phyloP scores from a whole-genome alignment of 2,113 vertebrate species.

The Piaya cayana region DNA sequence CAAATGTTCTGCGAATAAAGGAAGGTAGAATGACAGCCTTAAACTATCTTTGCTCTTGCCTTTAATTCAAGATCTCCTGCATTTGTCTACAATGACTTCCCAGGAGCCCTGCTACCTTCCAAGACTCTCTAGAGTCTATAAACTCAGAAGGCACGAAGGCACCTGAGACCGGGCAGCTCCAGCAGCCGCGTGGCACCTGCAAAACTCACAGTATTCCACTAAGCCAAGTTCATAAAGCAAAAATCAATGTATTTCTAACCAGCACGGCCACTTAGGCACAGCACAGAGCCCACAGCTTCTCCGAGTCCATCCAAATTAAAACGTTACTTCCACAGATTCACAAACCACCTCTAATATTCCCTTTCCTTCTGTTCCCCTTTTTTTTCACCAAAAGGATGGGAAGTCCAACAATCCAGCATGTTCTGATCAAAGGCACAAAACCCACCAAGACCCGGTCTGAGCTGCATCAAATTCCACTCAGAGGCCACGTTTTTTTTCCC shows the following conservation, averaged over 20 bases:
- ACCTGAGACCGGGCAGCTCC: not conserved
- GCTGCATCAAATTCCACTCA: not conserved
- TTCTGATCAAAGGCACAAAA: not conserved
- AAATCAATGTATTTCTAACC: not conserved
- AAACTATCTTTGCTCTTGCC: not conserved
- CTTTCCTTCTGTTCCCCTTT: not conserved
- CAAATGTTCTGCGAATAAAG: not conserved
- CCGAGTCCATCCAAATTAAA: not conserved
- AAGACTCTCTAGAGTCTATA: not conserved
- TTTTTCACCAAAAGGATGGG: not conserved
- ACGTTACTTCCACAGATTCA: not conserved
- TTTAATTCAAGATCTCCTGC: not conserved
- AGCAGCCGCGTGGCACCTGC: fast-evolving
- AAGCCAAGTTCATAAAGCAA: not conserved
- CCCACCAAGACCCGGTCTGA: not conserved
- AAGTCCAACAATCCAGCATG: not conserved
- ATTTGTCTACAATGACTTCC: not conserved
- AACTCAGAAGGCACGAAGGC: not conserved
- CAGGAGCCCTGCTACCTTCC: not conserved
- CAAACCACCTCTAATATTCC: not conserved
- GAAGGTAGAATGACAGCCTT: not conserved
- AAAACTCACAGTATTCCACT: not conserved
- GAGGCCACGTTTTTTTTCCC: not conserved
- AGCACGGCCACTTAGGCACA: not conserved
- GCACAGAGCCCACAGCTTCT: not conserved